phyloP scores from a whole-genome alignment of 2,888 invertebrate species.

The Aleiodes alternator region DNA sequence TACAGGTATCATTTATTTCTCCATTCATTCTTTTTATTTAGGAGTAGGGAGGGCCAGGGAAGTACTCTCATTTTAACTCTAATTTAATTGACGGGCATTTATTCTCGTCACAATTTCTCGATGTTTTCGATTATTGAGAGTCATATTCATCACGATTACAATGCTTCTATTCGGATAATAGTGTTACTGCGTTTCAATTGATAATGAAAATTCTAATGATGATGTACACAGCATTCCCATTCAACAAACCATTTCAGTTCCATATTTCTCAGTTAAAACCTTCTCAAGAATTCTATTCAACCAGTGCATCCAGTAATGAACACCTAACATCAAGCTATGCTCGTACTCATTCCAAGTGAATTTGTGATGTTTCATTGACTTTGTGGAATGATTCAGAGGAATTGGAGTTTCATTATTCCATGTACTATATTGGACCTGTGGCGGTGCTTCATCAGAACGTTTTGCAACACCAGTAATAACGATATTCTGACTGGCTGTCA shows the following conservation, averaged over 20 bases:
- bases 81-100: too few species aligned
- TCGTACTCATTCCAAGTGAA: slow-evolving; percentile 81
- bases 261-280: slow-evolving; percentile 81
- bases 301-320: slow-evolving; percentile 86
- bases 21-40: too few species aligned
- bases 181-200: slow-evolving; percentile 79
- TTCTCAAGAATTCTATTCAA: slow-evolving; percentile 85
- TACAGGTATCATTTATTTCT: too few species aligned
- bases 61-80: too few species aligned
- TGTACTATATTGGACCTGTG: slow-evolving; percentile 13
- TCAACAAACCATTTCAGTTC: slow-evolving; percentile 85
- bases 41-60: too few species aligned
- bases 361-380: background rate
- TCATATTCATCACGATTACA: too few species aligned
- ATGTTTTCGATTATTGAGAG: too few species aligned
- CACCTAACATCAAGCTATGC: slow-evolving; percentile 81
- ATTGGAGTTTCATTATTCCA: background rate
- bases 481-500: slow-evolving; percentile 80
- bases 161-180: too few species aligned
- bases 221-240: slow-evolving; percentile 81
- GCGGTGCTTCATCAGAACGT: slow-evolving; percentile 23
- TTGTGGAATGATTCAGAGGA: background rate
- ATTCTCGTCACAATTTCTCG: too few species aligned
- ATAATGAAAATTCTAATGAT: slow-evolving; percentile 81
- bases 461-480: slow-evolving; percentile 80